Base-by-base conservation (phyloP, 2,113 vertebrate genomes). In the Vicugna pacos region DNA sequence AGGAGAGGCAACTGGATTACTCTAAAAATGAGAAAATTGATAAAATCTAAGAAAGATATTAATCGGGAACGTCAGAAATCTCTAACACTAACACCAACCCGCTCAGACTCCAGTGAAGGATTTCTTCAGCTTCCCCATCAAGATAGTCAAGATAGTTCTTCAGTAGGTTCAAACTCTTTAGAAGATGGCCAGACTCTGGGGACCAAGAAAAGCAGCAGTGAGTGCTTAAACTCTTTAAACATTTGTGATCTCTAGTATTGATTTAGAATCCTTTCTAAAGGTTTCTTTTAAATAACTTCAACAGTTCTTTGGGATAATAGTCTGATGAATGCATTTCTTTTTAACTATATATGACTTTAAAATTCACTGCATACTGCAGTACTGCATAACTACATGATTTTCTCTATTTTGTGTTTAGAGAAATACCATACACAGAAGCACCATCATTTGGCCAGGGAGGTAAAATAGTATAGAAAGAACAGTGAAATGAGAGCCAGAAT, bases 1-100 rank as follows among this genome's bases (percentile, higher is more conserved):
- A 99, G 99, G 97, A 99, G 99, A 91, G 99, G 99, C 83, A 99
- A 99, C 98, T 99, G 99, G 99, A 99, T 99, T 98, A 99, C 99
- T 28, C 98, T 99, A 97, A 99, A 99, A 98, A 99, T 99, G 99
- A 99, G 97, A 98, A 99, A 99, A 97, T 97, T 99, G 97, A 99
- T 99, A 97, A 99, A 99, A 95, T 99, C 99, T 1, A 99, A 99
- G 98, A 99, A 99, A 95, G 99, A 99, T 52, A 98, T 98, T 93
- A 99, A 99, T 96, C 98, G 99, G 0, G 99, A 99, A 95, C 99
- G 99, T 82, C 99, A 99, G 98, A 99, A 99, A 79, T 99, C 99
- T 0, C 98, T 99, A 95, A 99, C 99, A 2, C 98, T 99, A 93
- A 99, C 99, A 0, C 99, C 99, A 12, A 99, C 99, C 2, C 99